phyloP scores from a whole-genome alignment of 2,888 invertebrate species.

The Amblyjoppa proteus region DNA sequence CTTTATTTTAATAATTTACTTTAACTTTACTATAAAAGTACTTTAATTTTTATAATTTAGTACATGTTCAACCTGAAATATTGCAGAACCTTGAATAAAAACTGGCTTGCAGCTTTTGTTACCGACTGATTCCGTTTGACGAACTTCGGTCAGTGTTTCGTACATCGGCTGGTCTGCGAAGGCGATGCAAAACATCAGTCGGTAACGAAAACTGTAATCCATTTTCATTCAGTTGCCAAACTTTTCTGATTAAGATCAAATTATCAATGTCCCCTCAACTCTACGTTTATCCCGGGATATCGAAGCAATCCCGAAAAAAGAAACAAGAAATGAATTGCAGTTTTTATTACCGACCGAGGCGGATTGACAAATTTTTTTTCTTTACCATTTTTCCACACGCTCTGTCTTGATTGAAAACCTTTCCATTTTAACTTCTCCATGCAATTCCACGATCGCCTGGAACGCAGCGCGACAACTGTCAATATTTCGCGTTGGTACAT shows the following conservation, averaged over 20 bases:
- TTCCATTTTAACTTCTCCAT: background rate
- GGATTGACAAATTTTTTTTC: background rate
- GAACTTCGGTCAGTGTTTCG: too few relatives aligned
- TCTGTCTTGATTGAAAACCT: slow-evolving; percentile 8
- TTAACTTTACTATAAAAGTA: too few relatives aligned
- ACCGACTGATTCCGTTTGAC: too few relatives aligned
- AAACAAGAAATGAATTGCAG: background rate
- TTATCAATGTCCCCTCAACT: background rate
- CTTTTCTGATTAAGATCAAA: background rate
- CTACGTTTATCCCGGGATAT: background rate
- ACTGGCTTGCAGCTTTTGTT: too few relatives aligned
- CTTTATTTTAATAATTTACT: too few relatives aligned
- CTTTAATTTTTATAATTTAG: too few relatives aligned
- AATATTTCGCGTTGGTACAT: slow-evolving; percentile 42
- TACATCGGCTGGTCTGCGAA: too few relatives aligned
- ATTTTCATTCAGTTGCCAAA: background rate
- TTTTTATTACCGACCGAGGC: background rate
- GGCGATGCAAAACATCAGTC: too few relatives aligned
- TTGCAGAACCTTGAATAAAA: too few relatives aligned
- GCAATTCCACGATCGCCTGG: slow-evolving; percentile 67
- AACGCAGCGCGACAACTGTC: slow-evolving; percentile 68
- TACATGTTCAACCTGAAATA: too few relatives aligned
- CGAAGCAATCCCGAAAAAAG: background rate
- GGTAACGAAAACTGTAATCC: background rate
- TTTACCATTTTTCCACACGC: slow-evolving; percentile 27